Conservation (phyloP, 2,113 vertebrate species). For the Ginglymostoma cirratum region DNA sequence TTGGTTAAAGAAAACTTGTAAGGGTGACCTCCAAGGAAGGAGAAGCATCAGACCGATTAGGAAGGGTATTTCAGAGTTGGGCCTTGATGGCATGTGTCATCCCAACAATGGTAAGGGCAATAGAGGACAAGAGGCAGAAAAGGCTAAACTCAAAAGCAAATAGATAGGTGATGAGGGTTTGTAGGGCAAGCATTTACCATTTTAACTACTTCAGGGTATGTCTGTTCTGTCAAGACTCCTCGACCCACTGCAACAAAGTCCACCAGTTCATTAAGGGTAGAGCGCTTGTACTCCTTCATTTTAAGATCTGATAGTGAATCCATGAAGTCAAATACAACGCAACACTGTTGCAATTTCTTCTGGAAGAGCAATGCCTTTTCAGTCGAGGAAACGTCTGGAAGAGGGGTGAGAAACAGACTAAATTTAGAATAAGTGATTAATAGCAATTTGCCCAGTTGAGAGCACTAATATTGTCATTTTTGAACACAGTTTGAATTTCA, state of each 20-base stretch:
- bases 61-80: neutral
- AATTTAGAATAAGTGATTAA: neutral
- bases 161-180: neutral
- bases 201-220: constrained; percentile 98
- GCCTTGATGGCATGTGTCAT: neutral
- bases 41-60: neutral
- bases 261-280: constrained; percentile 99
- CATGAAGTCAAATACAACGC: constrained; percentile 99
- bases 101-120: neutral
- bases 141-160: neutral
- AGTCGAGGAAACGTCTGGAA: constrained; percentile 85
- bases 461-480: neutral
- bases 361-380: constrained; percentile 99
- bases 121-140: neutral
- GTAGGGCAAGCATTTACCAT: constrained; percentile 75
- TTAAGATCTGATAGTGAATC: constrained; percentile 99
- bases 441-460: neutral
- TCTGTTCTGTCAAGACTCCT: constrained; percentile 98
- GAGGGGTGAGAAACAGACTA: constrained; percentile 44
- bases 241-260: constrained; percentile 99
- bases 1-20: neutral
- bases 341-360: constrained; percentile 99
- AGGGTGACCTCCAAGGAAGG: neutral
- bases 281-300: constrained; percentile 99
- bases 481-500: neutral